Percentiles rank a stretch among this genome's conserved stretches.
These are phyloP conservation scores for Dermolepida albohirtum DNA, from an alignment of 2,888 invertebrate genomes.

Conservation along the genomic window DNA sequence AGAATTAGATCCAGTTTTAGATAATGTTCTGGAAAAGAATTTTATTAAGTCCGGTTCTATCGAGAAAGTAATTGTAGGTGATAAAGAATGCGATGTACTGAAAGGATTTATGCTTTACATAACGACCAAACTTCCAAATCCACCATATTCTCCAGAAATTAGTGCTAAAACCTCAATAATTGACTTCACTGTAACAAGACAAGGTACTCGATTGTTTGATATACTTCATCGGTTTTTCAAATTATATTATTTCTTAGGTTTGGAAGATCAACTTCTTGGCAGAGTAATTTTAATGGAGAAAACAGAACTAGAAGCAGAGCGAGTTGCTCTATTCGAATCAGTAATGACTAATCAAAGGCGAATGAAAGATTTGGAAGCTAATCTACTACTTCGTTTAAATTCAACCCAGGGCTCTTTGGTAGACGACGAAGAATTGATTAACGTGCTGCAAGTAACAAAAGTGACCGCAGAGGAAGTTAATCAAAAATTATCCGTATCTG, in stretches of 20 bases:
- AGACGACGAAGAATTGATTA: conserved; percentile 94
- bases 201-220: conserved; percentile 59
- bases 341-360: conserved; percentile 96
- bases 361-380: conserved; percentile 96
- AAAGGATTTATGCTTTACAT: conserved; percentile 95
- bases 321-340: conserved; percentile 92
- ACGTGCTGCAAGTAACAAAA: conserved; percentile 84
- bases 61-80: conserved; percentile 93
- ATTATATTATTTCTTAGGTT: conserved; percentile 69
- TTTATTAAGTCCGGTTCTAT: conserved; percentile 97
- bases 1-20: conserved; percentile 95
- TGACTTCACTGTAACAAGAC: conserved; percentile 97
- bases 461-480: conserved; percentile 94
- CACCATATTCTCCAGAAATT: conserved; percentile 96
- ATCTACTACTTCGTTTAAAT: conserved; percentile 89
- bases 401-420: conserved; percentile 94
- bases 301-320: conserved; percentile 93
- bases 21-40: conserved; percentile 96
- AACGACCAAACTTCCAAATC: conserved; percentile 96
- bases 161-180: conserved; percentile 97
- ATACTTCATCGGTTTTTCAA: not conserved
- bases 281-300: conserved; percentile 97
- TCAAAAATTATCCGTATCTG: conserved; percentile 91
- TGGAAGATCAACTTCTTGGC: conserved; percentile 94
- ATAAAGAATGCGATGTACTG: conserved; percentile 97